Percentiles rank a stretch among this genome's conserved stretches.
phyloP scores from a whole-genome alignment of 2,797 vertebrate species.

The Helarctos malayanus region DNA sequence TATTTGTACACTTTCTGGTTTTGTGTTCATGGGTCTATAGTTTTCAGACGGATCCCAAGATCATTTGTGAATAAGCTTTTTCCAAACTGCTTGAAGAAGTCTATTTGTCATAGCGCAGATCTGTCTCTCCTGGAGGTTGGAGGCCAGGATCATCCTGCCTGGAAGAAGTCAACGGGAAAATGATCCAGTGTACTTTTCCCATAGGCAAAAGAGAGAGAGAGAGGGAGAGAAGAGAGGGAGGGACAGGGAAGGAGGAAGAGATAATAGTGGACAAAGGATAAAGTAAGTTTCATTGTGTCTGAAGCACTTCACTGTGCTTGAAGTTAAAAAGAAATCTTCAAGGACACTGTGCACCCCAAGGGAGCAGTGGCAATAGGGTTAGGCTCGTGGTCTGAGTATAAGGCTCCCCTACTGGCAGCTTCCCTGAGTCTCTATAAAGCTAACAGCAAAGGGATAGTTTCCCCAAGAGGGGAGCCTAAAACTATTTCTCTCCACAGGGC shows the following conservation, averaged over 20 bases:
- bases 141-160: background rate
- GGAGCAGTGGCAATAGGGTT: background rate
- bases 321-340: constrained; percentile 12
- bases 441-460: background rate
- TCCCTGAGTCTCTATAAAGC: background rate
- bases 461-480: background rate
- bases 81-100: background rate
- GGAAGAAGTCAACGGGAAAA: background rate
- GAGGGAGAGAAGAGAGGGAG: too few relatives aligned
- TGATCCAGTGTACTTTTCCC: background rate
- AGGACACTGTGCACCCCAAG: background rate
- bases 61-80: constrained; percentile 2
- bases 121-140: background rate
- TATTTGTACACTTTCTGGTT: background rate
- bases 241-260: background rate
- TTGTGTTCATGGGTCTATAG: background rate
- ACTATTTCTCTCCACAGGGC: background rate
- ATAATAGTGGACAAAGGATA: background rate
- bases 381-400: background rate
- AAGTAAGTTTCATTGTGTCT: background rate
- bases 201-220: too few relatives aligned
- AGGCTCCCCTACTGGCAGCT: background rate
- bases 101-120: background rate
- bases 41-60: background rate
- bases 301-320: background rate